Base-by-base conservation (phyloP, 2,888 invertebrate species). In the Congeria kusceri region DNA sequence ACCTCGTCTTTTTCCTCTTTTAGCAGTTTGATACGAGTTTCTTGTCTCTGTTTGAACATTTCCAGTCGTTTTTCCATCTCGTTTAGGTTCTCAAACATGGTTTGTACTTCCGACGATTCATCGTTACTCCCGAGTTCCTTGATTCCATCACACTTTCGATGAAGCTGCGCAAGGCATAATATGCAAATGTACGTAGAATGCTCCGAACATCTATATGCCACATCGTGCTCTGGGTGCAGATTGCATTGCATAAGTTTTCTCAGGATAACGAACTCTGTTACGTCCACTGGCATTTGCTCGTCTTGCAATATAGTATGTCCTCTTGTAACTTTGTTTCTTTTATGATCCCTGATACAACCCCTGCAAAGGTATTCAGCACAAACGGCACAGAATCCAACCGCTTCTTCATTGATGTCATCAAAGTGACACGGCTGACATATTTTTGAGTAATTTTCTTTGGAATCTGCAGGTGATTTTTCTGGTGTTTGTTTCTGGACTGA, bases 361-460 rank as follows among this genome's bases (percentile, higher is more conserved):
- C 47, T 59, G 27, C 75, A 75, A 1, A 75, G 47, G 20, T 75
- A 75, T 25, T 75, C 75, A 3, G 49, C 25, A 39, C 75, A 75
- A 9, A 46, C 64, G 13, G 59, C 25, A 49, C 75, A 75, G 27
- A 75, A 69, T 9, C 61, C 49, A 44, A 27, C 27, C 3, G 67
- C 73, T 27, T 44, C 28, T 5, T 56, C 46, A 7, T 49, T n/a
- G 2, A 23, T 39, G 13, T 53, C 39, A 28, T 73, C 73, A 56
- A 23, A 73, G 1, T 25, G 5, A 67, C 73, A 73, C 0, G 73
- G 73, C 13, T 73, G 61, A 53, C 73, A 73, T 23, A 29, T 39
- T 39, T 39, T 39, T 15, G 39, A 11, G 11, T 1, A 39, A 39
- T 11, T 39, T 39, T 39, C 4, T 1, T 13, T 39, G 39, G 11